A percentile compares a stretch with the other conserved stretches of the same genome.
These are phyloP conservation scores for Allophyes oxyacanthae DNA, from an alignment of 2,888 invertebrate genomes.

Conservation along the genomic window DNA sequence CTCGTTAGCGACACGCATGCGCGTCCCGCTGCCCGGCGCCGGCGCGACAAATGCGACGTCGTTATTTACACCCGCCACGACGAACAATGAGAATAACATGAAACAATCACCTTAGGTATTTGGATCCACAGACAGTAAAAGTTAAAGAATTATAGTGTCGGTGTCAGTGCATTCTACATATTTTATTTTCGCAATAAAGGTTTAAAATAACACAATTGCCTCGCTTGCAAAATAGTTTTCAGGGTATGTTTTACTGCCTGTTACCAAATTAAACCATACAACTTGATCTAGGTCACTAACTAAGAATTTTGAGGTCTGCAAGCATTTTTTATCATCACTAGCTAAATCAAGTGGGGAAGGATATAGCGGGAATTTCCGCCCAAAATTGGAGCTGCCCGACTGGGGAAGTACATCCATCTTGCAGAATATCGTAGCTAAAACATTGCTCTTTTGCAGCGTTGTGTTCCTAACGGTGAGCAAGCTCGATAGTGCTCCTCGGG, in stretches of 20 bases:
- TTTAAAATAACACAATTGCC: constrained; percentile 27
- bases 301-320: too few species aligned
- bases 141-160: constrained; percentile 31
- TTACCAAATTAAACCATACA: too few species aligned
- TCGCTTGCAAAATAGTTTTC: neutral
- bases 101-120: constrained; percentile 49
- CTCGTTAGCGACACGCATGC: constrained; percentile 58
- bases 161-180: constrained; percentile 2
- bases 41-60: constrained; percentile 62
- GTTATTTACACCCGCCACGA: constrained; percentile 65
- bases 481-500: too few species aligned
- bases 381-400: too few species aligned
- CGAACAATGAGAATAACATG: constrained; percentile 49
- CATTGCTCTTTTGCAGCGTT: too few species aligned
- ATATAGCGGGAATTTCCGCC: too few species aligned
- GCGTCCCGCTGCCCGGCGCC: constrained; percentile 53
- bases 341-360: too few species aligned
- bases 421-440: too few species aligned
- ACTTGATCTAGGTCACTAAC: too few species aligned
- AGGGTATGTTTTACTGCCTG: neutral
- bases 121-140: constrained; percentile 41
- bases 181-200: constrained; percentile 29
- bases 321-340: too few species aligned
- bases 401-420: too few species aligned
- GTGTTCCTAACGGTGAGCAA: too few species aligned